Evolutionary conservation across 2,797 vertebrate genomes (phyloP).

Genomic region (Hippocampus kuda): DNA sequence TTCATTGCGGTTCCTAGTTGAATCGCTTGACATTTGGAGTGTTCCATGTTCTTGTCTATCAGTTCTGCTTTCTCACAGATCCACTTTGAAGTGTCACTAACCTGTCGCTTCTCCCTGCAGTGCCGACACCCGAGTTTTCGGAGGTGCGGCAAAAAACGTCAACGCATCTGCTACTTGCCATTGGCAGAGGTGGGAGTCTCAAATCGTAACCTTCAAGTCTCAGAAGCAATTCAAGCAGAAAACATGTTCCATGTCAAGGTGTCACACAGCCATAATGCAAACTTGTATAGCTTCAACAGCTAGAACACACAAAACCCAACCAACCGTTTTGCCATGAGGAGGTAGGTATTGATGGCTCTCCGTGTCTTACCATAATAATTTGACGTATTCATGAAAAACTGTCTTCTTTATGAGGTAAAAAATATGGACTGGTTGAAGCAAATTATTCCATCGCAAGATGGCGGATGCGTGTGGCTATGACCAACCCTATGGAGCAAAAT

Average conservation of each 20-base stretch:
- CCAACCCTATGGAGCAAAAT: slow-evolving; percentile 17
- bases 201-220: too few relatives aligned
- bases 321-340: background rate
- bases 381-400: background rate
- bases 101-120: too few relatives aligned
- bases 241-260: background rate
- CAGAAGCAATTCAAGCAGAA: background rate
- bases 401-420: background rate
- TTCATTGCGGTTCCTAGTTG: too few relatives aligned
- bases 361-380: background rate
- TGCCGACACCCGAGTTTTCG: too few relatives aligned
- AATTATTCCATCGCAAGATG: slow-evolving; percentile 1
- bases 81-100: too few relatives aligned
- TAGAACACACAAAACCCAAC: background rate
- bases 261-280: background rate
- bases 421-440: background rate
- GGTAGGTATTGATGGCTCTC: background rate
- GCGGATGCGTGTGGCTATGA: slow-evolving; percentile 14
- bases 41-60: too few relatives aligned
- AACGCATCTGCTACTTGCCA: background rate
- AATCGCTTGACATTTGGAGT: too few relatives aligned
- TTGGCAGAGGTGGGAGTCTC: too few relatives aligned
- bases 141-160: too few relatives aligned
- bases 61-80: too few relatives aligned
- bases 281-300: background rate